Evolutionary conservation across 2,113 vertebrate species (phyloP).

Genomic region (Lamprologus sp.): DNA sequence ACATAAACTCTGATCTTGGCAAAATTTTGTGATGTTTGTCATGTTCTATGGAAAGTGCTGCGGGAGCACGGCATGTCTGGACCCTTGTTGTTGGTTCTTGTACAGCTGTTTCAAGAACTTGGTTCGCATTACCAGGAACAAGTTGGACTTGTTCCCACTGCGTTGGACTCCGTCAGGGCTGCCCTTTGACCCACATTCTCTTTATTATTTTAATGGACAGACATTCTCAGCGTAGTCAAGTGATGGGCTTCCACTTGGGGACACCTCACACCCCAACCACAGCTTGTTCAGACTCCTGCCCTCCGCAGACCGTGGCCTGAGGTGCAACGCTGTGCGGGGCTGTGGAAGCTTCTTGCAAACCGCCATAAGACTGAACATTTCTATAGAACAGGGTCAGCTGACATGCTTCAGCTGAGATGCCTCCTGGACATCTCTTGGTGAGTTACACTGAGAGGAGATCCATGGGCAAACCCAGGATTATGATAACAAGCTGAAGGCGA

Average conservation of each 20-base stretch:
- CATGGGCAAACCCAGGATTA: background rate
- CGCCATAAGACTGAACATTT: background rate
- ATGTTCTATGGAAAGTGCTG: background rate
- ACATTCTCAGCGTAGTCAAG: background rate
- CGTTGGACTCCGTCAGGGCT: background rate
- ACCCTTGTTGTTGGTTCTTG: background rate
- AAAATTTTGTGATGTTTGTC: accelerated
- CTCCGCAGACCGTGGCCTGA: background rate
- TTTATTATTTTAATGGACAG: background rate
- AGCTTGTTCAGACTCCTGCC: background rate
- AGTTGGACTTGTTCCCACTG: background rate
- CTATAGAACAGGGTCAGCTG: background rate
- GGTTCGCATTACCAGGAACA: background rate
- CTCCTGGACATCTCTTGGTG: background rate
- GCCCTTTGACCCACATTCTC: accelerated
- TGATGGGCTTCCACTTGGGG: background rate
- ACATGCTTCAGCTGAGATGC: background rate
- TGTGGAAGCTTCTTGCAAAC: background rate
- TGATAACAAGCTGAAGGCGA: background rate
- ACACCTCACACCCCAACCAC: background rate
- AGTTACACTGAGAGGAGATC: background rate
- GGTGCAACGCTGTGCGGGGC: background rate
- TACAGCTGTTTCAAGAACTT: background rate
- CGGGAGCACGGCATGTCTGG: accelerated
- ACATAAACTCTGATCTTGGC: background rate